Percentiles rank a stretch among this genome's conserved stretches.
phyloP scores from a whole-genome alignment of 2,113 vertebrate species.

The Muscicapa adusta region DNA sequence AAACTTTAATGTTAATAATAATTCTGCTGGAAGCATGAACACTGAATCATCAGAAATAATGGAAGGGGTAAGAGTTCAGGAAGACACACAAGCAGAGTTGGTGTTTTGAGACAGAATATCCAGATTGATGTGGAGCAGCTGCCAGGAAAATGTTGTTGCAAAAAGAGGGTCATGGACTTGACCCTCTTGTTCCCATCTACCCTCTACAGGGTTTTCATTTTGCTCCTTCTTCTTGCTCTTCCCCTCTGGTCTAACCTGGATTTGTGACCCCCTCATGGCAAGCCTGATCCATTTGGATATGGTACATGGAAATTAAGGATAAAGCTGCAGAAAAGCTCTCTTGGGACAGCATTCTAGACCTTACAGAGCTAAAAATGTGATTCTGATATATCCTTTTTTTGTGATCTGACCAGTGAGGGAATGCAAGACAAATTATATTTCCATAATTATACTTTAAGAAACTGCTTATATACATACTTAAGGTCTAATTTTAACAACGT shows the following conservation, averaged over 20 bases:
- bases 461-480: too few relatives aligned
- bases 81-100: not conserved
- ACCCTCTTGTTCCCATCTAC: not conserved
- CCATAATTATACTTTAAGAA: not conserved
- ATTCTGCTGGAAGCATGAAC: not conserved
- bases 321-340: not conserved
- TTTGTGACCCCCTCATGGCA: not conserved
- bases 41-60: not conserved
- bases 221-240: not conserved
- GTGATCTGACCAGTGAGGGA: not conserved
- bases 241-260: not conserved
- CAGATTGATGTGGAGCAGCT: not conserved
- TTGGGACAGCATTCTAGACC: not conserved
- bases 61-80: not conserved
- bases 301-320: not conserved
- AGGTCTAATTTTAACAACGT: not conserved
- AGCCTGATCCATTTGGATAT: not conserved
- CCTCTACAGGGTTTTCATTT: not conserved
- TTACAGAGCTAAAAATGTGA: not conserved
- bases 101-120: not conserved
- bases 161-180: not conserved
- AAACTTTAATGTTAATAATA: not conserved
- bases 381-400: not conserved
- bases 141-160: not conserved
- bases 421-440: not conserved